Evolutionary conservation across 1,140 invertebrate species (phyloP).

Genomic region (Drosophila erecta): DNA sequence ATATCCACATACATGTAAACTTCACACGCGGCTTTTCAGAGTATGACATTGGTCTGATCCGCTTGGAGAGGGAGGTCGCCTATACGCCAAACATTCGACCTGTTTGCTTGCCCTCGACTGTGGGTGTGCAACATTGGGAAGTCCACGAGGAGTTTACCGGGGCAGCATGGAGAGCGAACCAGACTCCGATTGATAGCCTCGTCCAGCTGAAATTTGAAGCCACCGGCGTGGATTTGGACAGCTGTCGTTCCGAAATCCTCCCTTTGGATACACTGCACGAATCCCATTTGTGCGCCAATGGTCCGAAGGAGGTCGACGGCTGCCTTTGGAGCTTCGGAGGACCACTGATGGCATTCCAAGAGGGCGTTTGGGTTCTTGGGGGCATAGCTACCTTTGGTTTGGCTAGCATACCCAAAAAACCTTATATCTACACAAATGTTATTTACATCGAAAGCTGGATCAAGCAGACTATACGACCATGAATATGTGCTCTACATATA

Average conservation of each 20-base stretch:
- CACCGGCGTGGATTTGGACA: not conserved
- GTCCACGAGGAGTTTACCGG: constrained; percentile 85
- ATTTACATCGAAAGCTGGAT: constrained; percentile 85
- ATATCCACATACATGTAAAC: constrained; percentile 77
- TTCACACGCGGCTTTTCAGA: no score
- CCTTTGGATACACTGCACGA: constrained; percentile 66
- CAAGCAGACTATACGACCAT: constrained; percentile 7
- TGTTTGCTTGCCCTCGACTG: constrained; percentile 86
- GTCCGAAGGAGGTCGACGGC: constrained; percentile 86
- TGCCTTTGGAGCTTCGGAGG: constrained; percentile 90
- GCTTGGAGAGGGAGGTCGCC: constrained; percentile 78
- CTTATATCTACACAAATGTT: constrained; percentile 79
- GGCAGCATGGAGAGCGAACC: constrained; percentile 89
- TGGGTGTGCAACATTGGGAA: constrained; percentile 23
- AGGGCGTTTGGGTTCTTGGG: constrained; percentile 85
- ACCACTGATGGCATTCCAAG: constrained; percentile 85
- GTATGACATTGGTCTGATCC: constrained; percentile 86
- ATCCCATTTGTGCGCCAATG: constrained; percentile 85
- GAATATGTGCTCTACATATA: no score
- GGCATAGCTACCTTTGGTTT: constrained; percentile 86
- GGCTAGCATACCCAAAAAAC: no score
- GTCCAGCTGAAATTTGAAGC: constrained; percentile 60
- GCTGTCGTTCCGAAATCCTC: constrained; percentile 30
- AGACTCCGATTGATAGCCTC: constrained; percentile 67
- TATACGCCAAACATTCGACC: constrained; percentile 86